These are phyloP conservation scores for Naja naja DNA, from an alignment of 2,113 vertebrate genomes.

Conservation along the genomic window DNA sequence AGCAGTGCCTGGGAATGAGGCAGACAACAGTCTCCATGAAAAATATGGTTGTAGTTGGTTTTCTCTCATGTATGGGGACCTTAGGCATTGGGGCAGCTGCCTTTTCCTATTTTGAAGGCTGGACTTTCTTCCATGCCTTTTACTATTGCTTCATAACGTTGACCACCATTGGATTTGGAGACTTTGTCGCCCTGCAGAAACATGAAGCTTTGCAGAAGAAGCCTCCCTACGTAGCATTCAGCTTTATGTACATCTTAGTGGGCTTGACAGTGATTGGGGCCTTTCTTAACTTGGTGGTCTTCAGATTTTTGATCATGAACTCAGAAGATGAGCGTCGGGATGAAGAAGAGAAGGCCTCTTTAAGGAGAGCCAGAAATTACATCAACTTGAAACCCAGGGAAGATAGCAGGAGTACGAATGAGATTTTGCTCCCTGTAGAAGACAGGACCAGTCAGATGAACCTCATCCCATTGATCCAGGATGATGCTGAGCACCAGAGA, in stretches of 20 bases:
- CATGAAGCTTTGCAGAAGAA: slow-evolving; percentile 93
- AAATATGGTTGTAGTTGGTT: slow-evolving; percentile 93
- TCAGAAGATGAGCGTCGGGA: slow-evolving; percentile 81
- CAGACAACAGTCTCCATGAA: slow-evolving; percentile 87
- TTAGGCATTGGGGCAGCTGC: slow-evolving; percentile 87
- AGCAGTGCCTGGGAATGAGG: slow-evolving; percentile 84
- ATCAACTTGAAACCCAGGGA: slow-evolving; percentile 60
- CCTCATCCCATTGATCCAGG: slow-evolving; percentile 78
- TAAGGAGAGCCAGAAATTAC: slow-evolving; percentile 70
- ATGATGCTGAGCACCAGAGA: slow-evolving; percentile 63
- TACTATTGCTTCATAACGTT: slow-evolving; percentile 98
- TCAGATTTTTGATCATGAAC: slow-evolving; percentile 94
- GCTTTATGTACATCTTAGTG: slow-evolving; percentile 96
- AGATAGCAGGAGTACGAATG: slow-evolving; percentile 69
- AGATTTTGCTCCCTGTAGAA: slow-evolving; percentile 78
- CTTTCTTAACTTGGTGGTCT: slow-evolving; percentile 94
- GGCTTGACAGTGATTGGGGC: slow-evolving; percentile 94
- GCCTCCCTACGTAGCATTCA: slow-evolving; percentile 91
- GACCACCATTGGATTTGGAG: slow-evolving; percentile 96
- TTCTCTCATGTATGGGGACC: slow-evolving; percentile 89
- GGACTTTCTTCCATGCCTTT: slow-evolving; percentile 97
- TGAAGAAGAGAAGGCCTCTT: slow-evolving; percentile 78
- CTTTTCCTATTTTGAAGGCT: slow-evolving; percentile 93
- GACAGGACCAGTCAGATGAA: slow-evolving; percentile 87
- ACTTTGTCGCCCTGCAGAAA: slow-evolving; percentile 96